Conservation (phyloP, 1,140 invertebrate genomes). For the silkworm (Bombyx mori) region DNA sequence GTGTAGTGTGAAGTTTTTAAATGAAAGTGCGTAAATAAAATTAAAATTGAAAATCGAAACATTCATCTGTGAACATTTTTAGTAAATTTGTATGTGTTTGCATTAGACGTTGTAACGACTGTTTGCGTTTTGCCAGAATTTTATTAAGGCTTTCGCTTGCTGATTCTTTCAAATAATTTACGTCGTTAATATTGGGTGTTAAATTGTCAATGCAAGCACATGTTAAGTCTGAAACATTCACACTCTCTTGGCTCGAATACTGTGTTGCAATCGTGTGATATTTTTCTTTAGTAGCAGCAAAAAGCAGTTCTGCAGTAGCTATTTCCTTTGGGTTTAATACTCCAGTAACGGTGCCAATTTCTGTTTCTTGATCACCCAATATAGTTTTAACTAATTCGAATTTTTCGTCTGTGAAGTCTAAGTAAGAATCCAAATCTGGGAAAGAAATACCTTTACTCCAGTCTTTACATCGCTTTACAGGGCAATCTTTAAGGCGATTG, state of each 20-base stretch:
- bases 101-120: constrained; percentile 32
- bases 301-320: constrained; percentile 31
- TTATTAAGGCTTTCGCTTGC: constrained; percentile 22
- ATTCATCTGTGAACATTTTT: constrained; percentile 50
- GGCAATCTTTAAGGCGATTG: constrained; percentile 36
- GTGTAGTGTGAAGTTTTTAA: no score
- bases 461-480: constrained; percentile 32
- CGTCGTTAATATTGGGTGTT: not conserved
- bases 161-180: constrained; percentile 8
- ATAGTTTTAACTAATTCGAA: constrained; percentile 37
- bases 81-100: constrained; percentile 37
- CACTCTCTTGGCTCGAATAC: constrained; percentile 47
- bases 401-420: constrained; percentile 53
- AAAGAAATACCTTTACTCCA: constrained; percentile 27
- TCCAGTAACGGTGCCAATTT: constrained; percentile 14
- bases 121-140: constrained; percentile 29
- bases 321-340: constrained; percentile 31
- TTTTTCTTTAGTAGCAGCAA: constrained; percentile 37
- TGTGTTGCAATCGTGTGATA: constrained; percentile 39
- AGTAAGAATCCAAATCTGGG: constrained; percentile 35
- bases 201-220: constrained; percentile 18
- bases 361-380: constrained; percentile 17
- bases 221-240: constrained; percentile 10
- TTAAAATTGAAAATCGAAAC: constrained; percentile 33
- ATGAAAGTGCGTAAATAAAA: not conserved